Evolutionary conservation across 2,797 vertebrate genomes (phyloP).

Genomic region (Cyclura pinguis): DNA sequence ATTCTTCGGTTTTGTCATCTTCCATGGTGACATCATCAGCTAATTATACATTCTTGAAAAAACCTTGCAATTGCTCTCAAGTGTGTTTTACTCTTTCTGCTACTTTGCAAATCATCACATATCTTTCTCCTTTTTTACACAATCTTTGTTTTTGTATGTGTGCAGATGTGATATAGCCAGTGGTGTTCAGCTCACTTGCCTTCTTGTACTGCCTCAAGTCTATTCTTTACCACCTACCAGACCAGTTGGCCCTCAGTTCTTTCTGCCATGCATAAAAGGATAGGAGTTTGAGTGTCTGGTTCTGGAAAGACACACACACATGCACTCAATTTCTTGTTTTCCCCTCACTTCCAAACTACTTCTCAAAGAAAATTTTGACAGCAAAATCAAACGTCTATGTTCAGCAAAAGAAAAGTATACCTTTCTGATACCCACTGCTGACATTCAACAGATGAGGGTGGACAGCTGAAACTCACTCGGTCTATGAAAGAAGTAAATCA

Average conservation of each 20-base stretch:
- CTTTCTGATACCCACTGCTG: not conserved
- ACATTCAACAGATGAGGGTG: not conserved
- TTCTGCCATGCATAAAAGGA: not conserved
- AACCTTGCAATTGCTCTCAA: not conserved
- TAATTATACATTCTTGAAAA: not conserved
- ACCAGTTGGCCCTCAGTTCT: not conserved
- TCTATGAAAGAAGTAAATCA: not conserved
- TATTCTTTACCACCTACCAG: not conserved
- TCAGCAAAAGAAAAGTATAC: not conserved
- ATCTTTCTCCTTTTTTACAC: not conserved
- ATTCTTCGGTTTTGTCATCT: not conserved
- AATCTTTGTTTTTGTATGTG: not conserved
- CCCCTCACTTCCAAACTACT: not conserved
- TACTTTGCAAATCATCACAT: not conserved
- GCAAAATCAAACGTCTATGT: not conserved
- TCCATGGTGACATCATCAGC: not conserved
- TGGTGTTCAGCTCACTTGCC: not conserved
- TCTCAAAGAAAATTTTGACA: not conserved
- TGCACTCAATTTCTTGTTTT: not conserved
- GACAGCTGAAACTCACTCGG: not conserved
- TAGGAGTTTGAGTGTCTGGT: not conserved
- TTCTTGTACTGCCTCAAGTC: too few relatives aligned
- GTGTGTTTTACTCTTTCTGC: not conserved
- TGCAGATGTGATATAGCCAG: not conserved
- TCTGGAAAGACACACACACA: not conserved